Conservation (phyloP, 35 echinoderm and acorn worm genomes). For the Apostichopus californicus region DNA sequence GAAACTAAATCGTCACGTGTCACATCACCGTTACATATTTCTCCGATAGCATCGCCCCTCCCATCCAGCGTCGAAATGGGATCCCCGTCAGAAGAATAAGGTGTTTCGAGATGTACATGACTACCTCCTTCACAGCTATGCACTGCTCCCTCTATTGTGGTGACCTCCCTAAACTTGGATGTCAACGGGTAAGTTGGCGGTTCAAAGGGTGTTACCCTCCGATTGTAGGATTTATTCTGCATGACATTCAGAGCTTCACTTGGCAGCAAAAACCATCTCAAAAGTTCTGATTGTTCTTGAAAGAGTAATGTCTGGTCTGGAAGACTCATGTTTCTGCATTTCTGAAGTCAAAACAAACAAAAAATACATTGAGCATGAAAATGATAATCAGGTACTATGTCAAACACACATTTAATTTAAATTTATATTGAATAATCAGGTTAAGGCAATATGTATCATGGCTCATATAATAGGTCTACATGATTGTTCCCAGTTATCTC, state of each 20-base stretch:
- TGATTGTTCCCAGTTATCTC: no score
- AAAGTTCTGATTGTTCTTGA: constrained; percentile 57
- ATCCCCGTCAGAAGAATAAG: not conserved
- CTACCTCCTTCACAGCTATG: not conserved
- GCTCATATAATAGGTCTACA: no score
- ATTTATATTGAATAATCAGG: no score
- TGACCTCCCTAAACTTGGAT: not conserved
- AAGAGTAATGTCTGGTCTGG: constrained; percentile 89
- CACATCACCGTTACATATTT: not conserved
- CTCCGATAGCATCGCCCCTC: not conserved
- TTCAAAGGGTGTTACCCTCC: constrained; percentile 65
- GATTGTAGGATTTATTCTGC: not conserved
- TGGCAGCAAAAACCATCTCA: constrained; percentile 89
- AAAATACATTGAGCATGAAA: constrained; percentile 16
- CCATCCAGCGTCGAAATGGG: not conserved
- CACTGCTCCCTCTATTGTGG: not conserved
- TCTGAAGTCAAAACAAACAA: not conserved
- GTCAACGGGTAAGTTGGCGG: constrained; percentile 48
- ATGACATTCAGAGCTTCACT: constrained; percentile 76
- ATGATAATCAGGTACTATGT: no score
- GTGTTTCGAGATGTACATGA: not conserved
- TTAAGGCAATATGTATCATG: no score
- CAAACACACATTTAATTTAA: no score
- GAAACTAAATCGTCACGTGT: not conserved
- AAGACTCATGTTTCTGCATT: constrained; percentile 51